Conservation (phyloP, 2,113 vertebrate species). For the Lepus europaeus region DNA sequence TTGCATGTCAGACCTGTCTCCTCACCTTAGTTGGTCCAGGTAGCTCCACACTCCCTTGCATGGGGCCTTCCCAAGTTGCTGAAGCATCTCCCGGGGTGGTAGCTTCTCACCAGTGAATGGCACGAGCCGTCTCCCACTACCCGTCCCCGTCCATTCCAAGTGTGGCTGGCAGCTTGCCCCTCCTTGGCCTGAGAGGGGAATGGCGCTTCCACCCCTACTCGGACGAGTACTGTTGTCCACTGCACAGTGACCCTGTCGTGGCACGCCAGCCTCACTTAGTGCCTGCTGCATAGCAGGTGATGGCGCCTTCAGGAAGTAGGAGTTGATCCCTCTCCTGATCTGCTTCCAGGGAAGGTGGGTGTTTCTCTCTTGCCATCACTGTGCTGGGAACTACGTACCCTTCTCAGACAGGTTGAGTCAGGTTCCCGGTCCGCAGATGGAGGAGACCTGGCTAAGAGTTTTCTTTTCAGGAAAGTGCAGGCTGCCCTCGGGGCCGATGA, state of each 20-base stretch:
- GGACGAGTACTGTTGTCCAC: no score
- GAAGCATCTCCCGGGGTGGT: background rate
- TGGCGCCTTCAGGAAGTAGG: background rate
- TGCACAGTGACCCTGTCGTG: no score
- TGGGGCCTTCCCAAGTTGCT: background rate
- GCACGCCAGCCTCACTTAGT: no score
- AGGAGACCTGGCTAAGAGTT: background rate
- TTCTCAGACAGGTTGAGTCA: background rate
- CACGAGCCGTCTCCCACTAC: no score
- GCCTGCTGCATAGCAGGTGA: no score
- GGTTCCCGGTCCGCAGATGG: background rate
- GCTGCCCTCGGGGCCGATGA: background rate
- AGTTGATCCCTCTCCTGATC: background rate
- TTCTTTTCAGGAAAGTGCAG: background rate
- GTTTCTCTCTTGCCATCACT: no score
- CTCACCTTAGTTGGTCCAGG: background rate
- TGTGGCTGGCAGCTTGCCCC: background rate
- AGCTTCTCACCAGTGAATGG: background rate
- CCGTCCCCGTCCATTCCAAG: background rate
- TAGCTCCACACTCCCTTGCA: accelerated
- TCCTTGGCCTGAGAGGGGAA: no score
- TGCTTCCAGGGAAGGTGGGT: no score
- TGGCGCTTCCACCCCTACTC: no score
- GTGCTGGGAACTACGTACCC: background rate
- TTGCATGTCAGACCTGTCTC: accelerated